phyloP scores from a whole-genome alignment of 2,797 vertebrate species.

The Aldrovandia affinis region DNA sequence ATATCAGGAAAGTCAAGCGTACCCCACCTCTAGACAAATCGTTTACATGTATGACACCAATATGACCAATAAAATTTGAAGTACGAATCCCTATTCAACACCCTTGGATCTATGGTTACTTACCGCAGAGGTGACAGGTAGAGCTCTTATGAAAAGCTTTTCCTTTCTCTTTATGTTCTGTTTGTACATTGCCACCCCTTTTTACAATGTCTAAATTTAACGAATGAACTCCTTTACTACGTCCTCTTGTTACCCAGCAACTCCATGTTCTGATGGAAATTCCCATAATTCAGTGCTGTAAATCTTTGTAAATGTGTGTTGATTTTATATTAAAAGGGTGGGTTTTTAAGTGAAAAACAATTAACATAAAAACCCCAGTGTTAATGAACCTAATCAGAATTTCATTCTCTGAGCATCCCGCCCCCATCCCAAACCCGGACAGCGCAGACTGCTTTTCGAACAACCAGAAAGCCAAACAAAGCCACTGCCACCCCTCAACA shows the following conservation, averaged over 20 bases:
- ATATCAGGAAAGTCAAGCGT: slow-evolving; percentile 25
- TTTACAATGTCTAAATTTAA: slow-evolving; percentile 66
- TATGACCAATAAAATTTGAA: slow-evolving; percentile 69
- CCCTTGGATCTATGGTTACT: slow-evolving; percentile 57
- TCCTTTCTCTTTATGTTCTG: slow-evolving; percentile 53
- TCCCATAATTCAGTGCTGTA: slow-evolving; percentile 82
- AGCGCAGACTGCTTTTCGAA: slow-evolving; percentile 49
- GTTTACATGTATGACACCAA: slow-evolving; percentile 55
- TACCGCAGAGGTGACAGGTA: slow-evolving; percentile 51
- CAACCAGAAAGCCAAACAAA: slow-evolving; percentile 44
- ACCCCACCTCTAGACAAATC: slow-evolving; percentile 42
- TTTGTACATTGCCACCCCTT: slow-evolving; percentile 59
- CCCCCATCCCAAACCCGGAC: slow-evolving; percentile 41
- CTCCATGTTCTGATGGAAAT: slow-evolving; percentile 64
- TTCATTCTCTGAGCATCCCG: slow-evolving; percentile 52
- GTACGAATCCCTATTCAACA: slow-evolving; percentile 55
- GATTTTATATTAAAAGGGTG: slow-evolving; percentile 76
- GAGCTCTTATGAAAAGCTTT: slow-evolving; percentile 50
- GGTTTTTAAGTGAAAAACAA: slow-evolving; percentile 66
- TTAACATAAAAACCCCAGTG: slow-evolving; percentile 63
- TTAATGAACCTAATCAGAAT: slow-evolving; percentile 71
- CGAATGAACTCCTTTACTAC: slow-evolving; percentile 67
- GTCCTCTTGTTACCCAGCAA: slow-evolving; percentile 71
- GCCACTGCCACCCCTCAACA: slow-evolving; percentile 59
- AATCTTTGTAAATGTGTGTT: slow-evolving; percentile 91